A percentile compares a stretch with the other conserved stretches of the same genome.
Conservation (phyloP, 53 echinoderm and acorn worm genomes). For the Zoroaster sp. region DNA sequence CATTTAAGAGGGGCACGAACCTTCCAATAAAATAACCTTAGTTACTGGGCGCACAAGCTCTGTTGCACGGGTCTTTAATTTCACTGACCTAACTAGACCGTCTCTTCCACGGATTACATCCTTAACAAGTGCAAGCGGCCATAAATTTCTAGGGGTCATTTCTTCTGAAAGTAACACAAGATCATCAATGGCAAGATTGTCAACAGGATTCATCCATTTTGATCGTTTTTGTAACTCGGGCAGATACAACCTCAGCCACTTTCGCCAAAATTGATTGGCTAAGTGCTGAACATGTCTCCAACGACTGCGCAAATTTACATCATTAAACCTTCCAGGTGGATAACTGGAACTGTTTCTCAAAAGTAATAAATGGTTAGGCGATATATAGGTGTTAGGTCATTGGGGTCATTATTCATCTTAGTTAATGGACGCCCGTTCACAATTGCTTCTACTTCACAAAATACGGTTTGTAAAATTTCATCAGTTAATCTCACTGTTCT, state of each 20-base stretch:
- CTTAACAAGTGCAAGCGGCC: constrained; percentile 44
- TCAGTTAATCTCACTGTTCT: constrained; percentile 22
- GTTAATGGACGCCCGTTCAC: constrained; percentile 67
- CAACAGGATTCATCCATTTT: constrained; percentile 43
- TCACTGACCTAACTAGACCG: constrained; percentile 38
- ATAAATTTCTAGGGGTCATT: constrained; percentile 31
- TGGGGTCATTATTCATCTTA: constrained; percentile 54
- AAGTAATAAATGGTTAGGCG: constrained; percentile 72
- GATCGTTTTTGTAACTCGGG: constrained; percentile 59
- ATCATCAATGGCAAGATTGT: constrained; percentile 47
- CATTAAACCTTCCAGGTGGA: constrained; percentile 56
- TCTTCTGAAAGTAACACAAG: constrained; percentile 42
- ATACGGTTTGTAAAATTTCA: constrained; percentile 45
- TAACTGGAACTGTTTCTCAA: constrained; percentile 25
- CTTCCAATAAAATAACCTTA: not conserved
- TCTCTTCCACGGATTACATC: constrained; percentile 13
- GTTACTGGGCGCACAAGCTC: constrained; percentile 10
- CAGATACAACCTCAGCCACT: constrained; percentile 67
- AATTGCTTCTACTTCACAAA: constrained; percentile 74
- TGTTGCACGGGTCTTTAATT: not conserved
- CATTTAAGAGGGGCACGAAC: not conserved
- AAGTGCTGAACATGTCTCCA: constrained; percentile 39
- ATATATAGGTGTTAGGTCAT: constrained; percentile 47
- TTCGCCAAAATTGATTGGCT: constrained; percentile 58
- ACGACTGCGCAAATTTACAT: constrained; percentile 29